A percentile compares a stretch with the other conserved stretches of the same genome.
Evolutionary conservation across 2,888 invertebrate species (phyloP).

Genomic region (Auanema freiburgensis): DNA sequence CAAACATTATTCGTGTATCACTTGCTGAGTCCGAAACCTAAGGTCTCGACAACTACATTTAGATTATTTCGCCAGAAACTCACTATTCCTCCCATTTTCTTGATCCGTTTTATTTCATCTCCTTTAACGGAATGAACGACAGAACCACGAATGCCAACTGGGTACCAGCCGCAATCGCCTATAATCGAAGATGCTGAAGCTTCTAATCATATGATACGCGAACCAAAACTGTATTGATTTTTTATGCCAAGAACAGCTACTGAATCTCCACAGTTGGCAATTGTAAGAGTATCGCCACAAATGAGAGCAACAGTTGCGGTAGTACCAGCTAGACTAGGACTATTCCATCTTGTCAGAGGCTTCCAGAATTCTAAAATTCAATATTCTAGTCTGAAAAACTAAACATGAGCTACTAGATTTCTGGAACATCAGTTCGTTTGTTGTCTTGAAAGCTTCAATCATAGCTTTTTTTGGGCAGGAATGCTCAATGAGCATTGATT

Average conservation of each 20-base stretch:
- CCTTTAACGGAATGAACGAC: not conserved
- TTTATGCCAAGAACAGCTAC: not conserved
- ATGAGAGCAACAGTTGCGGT: conserved; percentile 1
- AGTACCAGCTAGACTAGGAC: not conserved
- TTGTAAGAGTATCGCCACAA: not conserved
- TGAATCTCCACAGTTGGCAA: conserved; percentile 1
- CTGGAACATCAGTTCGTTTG: not conserved
- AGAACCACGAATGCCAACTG: not conserved
- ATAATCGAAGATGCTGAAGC: too few relatives aligned
- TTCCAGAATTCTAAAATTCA: not conserved
- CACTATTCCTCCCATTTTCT: not conserved
- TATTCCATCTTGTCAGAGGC: not conserved
- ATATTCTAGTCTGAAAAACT: not conserved
- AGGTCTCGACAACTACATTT: too few relatives aligned
- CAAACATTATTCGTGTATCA: not conserved
- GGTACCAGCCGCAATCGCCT: not conserved
- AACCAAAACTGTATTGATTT: not conserved
- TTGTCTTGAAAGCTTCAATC: not conserved
- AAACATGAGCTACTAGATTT: not conserved
- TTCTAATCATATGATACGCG: too few relatives aligned
- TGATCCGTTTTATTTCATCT: not conserved
- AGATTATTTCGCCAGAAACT: not conserved
- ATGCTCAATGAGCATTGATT: not conserved
- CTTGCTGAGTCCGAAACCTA: too few relatives aligned
- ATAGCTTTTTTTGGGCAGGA: not conserved